Base-by-base conservation (phyloP, 2,888 invertebrate genomes). In the Spodoptera littoralis region DNA sequence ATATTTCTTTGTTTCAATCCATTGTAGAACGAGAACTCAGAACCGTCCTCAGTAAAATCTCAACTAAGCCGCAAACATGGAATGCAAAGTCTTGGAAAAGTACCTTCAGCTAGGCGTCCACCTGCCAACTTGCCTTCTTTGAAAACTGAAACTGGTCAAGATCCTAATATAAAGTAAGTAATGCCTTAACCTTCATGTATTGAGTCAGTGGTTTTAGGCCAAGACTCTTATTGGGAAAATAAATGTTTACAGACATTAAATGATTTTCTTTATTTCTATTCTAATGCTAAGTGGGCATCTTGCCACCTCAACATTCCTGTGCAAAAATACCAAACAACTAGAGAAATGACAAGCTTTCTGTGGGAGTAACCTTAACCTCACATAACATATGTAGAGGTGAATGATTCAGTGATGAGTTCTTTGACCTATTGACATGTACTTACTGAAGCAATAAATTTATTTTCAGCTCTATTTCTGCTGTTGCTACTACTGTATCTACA, bases 51-150 rank as follows among this genome's bases (percentile, higher is more conserved):
- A 92, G 97, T 97, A 88, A 98, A 98, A 95, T 97, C 96, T 95
- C 97, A 97, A 95, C 96, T 97, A 95, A 97, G 97, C 92, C 98
- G 98, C 95, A 99, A 99, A 97, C 99, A 99, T 99, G 99, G 99
- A 96, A 98, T 99, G 97, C 99, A 99, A 97, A 98, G 97, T 96
- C 97, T 99, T 97, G 99, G 99, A 95, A 99, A 99, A 97, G 98
- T 99, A 95, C 98, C 98, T 94, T 98, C 98, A 95, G 98, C 98
- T 92, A 97, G 99, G 95, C 97, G 99, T 94, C 98, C 99, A 96
- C 99, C 99, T 94, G 99, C 98, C 92, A 99, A 99, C 96, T 96
- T 99, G 95, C 99, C 99, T 92, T 99, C 99, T 96, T 95, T 99
- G 95, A 99, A 99, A 96, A 98, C 99, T 92, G 99, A 99, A 96